phyloP scores from a whole-genome alignment of 2,797 vertebrate species.

The Oryzias dopingdopingensis region DNA sequence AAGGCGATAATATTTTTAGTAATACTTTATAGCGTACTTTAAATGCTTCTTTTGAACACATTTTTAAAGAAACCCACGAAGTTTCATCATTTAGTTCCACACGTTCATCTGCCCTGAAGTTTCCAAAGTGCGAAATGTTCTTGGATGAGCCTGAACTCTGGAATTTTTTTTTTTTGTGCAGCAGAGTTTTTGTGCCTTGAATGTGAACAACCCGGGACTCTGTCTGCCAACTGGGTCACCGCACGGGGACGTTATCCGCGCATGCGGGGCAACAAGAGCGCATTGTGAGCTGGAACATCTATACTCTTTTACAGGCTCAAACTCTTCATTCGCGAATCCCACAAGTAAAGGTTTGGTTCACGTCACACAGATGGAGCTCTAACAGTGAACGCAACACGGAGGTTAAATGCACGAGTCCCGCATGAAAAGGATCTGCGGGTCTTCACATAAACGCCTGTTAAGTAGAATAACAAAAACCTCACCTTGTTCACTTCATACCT shows the following conservation, averaged over 20 bases:
- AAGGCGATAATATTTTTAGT: too few species aligned
- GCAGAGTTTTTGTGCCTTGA: conserved; percentile 59
- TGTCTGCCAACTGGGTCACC: conserved; percentile 73
- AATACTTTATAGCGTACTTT: too few species aligned
- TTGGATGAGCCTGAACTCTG: background rate
- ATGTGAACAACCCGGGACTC: conserved; percentile 60
- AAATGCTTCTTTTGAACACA: too few species aligned
- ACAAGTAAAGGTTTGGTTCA: background rate
- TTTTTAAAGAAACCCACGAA: too few species aligned
- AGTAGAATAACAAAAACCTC: conserved; percentile 9
- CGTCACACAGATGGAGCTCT: too few species aligned
- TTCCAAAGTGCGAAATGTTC: too few species aligned
- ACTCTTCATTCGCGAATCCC: background rate
- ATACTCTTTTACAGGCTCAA: background rate
- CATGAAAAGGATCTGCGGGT: background rate
- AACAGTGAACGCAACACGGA: too few species aligned
- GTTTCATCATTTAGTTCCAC: too few species aligned
- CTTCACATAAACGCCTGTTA: background rate
- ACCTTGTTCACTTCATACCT: conserved; percentile 39
- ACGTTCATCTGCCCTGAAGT: too few species aligned
- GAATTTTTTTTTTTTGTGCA: conserved; percentile 17
- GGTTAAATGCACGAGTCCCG: too few species aligned
- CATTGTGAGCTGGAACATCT: conserved; percentile 34
- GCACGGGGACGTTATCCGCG: conserved; percentile 46
- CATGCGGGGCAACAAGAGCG: conserved; percentile 39